phyloP scores from a whole-genome alignment of 2,113 vertebrate species.

The Cichladusa arquata region DNA sequence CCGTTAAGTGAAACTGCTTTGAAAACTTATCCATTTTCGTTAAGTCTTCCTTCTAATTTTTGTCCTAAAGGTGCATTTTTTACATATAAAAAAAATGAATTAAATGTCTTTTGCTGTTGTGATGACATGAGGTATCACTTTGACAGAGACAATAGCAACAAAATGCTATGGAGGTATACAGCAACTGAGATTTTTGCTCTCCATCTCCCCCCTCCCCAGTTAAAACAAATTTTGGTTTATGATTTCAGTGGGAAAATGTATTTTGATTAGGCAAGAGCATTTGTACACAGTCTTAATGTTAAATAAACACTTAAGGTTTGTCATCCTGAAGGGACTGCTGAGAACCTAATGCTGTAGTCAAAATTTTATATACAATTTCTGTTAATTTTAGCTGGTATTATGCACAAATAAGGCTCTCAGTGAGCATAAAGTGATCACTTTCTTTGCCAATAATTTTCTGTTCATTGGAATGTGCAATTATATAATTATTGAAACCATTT shows the following conservation, averaged over 20 bases:
- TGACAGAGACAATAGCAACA: neutral
- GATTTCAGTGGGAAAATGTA: neutral
- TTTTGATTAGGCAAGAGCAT: neutral
- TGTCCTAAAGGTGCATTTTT: neutral
- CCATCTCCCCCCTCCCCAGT: neutral
- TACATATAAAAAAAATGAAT: neutral
- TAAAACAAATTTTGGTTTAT: neutral
- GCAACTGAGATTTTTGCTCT: neutral
- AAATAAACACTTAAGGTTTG: neutral
- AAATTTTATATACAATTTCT: neutral
- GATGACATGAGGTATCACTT: fast-evolving
- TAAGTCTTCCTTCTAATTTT: neutral
- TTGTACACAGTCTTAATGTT: neutral
- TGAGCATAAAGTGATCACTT: neutral
- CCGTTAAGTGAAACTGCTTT: neutral
- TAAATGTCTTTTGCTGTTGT: neutral
- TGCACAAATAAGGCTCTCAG: neutral
- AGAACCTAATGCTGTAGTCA: neutral
- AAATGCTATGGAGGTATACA: neutral
- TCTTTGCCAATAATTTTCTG: neutral
- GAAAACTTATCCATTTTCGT: neutral
- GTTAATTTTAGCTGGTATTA: neutral
- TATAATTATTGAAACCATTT: neutral
- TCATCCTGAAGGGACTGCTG: neutral
- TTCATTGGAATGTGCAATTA: neutral